Conservation (phyloP, 2,888 invertebrate genomes). For the Lepidochitona cinerea region DNA sequence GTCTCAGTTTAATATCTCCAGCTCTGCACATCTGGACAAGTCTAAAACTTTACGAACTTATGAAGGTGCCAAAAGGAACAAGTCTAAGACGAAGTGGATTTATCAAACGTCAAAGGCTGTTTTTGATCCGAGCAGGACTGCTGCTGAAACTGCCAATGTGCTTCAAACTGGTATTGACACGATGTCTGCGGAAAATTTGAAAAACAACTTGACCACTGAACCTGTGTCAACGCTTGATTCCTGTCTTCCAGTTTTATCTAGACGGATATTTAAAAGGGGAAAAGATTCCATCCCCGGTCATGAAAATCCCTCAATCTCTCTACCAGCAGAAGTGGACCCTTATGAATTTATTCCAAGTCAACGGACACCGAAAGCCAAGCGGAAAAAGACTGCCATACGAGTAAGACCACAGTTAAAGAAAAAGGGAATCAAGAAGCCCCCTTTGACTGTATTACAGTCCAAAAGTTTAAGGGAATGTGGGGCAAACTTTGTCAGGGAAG, state of each 20-base stretch:
- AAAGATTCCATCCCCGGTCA: no score
- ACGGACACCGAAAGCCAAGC: slow-evolving; percentile 34
- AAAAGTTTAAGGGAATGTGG: no score
- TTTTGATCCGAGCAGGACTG: no score
- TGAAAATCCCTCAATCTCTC: no score
- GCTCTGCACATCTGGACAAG: neutral
- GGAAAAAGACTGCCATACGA: slow-evolving; percentile 1
- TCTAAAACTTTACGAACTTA: neutral
- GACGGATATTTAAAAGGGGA: no score
- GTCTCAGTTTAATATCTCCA: neutral
- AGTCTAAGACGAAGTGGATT: neutral
- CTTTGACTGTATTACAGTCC: neutral
- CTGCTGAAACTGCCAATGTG: no score
- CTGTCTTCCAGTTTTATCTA: no score
- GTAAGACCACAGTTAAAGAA: neutral
- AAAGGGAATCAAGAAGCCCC: slow-evolving; percentile 3
- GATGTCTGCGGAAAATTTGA: no score
- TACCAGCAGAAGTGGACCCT: slow-evolving; percentile 37
- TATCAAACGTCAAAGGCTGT: no score
- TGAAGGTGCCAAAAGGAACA: neutral
- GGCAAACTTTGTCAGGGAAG: neutral
- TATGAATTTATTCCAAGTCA: slow-evolving; percentile 55
- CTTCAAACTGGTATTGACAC: no score
- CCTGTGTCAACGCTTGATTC: no score
- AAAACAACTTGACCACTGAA: no score